Evolutionary conservation across 2,797 vertebrate species (phyloP).

Genomic region (Limnodromus scolopaceus): DNA sequence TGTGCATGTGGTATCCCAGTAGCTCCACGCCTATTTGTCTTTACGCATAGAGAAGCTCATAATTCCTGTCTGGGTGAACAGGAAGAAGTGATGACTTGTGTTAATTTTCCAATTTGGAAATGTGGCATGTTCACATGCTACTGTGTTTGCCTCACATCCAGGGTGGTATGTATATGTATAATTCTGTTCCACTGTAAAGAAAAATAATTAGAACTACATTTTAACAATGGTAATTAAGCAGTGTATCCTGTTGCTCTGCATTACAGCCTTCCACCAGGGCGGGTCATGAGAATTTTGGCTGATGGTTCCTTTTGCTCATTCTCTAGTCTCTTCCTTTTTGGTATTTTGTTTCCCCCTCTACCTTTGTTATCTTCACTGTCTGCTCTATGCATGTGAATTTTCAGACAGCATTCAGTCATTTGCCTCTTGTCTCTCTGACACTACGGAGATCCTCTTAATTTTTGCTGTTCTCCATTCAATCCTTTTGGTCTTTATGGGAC

Average conservation of each 20-base stretch:
- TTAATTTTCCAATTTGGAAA: slow-evolving; percentile 47
- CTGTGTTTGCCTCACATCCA: neutral
- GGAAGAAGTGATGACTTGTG: slow-evolving; percentile 19
- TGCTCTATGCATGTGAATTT: neutral
- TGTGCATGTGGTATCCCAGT: neutral
- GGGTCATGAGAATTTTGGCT: neutral
- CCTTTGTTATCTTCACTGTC: neutral
- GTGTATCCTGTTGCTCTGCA: slow-evolving; percentile 2
- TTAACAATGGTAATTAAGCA: neutral
- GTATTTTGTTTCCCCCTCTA: neutral
- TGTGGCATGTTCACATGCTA: neutral
- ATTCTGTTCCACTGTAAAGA: neutral
- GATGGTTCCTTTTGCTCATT: neutral
- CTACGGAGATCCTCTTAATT: neutral
- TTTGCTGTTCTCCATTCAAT: neutral
- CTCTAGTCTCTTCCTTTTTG: neutral
- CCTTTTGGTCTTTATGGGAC: neutral
- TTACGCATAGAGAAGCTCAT: neutral
- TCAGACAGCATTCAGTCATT: neutral
- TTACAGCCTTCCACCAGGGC: neutral
- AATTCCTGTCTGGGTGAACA: neutral
- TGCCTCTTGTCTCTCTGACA: neutral
- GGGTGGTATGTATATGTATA: neutral
- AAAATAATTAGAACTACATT: neutral
- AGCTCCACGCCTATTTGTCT: neutral